Evolutionary conservation across 2,888 invertebrate species (phyloP).

Genomic region (Oligia strigilis): DNA sequence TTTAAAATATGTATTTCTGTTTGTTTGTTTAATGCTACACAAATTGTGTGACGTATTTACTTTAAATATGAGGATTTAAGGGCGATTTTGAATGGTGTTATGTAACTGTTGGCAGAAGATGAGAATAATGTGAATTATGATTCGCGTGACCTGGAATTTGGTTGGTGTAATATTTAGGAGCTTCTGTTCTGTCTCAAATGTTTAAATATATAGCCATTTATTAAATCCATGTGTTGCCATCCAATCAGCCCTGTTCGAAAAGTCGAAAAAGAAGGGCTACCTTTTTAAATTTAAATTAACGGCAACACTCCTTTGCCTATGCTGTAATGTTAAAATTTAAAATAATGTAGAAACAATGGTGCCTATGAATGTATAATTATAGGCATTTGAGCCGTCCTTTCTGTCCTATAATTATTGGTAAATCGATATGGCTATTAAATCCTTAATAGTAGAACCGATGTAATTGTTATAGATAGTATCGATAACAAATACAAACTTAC

Average conservation of each 20-base stretch:
- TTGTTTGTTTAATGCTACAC: slow-evolving; percentile 60
- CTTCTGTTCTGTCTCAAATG: not conserved
- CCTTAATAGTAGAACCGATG: not conserved
- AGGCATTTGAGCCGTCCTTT: not conserved
- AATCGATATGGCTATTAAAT: slow-evolving; percentile 37
- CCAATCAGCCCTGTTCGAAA: not conserved
- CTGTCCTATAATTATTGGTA: slow-evolving; percentile 5
- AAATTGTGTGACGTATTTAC: slow-evolving; percentile 31
- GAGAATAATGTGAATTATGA: slow-evolving; percentile 4
- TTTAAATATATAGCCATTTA: not conserved
- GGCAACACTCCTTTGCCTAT: not conserved
- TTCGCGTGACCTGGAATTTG: slow-evolving; percentile 13
- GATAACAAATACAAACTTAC: slow-evolving; percentile 8
- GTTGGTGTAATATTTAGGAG: not conserved
- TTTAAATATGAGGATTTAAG: slow-evolving; percentile 28
- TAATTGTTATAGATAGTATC: not conserved
- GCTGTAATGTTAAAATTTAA: not conserved
- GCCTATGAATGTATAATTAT: not conserved
- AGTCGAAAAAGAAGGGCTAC: fast-evolving
- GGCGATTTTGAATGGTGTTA: slow-evolving; percentile 25
- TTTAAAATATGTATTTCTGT: slow-evolving; percentile 81
- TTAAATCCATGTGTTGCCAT: no score
- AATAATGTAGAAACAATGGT: not conserved
- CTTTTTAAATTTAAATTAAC: slow-evolving; percentile 19
- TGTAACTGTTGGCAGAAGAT: slow-evolving; percentile 41